A percentile compares a stretch with the other conserved stretches of the same genome.
Evolutionary conservation across 1,140 invertebrate species (phyloP).

Genomic region (Campoletis sonorensis): DNA sequence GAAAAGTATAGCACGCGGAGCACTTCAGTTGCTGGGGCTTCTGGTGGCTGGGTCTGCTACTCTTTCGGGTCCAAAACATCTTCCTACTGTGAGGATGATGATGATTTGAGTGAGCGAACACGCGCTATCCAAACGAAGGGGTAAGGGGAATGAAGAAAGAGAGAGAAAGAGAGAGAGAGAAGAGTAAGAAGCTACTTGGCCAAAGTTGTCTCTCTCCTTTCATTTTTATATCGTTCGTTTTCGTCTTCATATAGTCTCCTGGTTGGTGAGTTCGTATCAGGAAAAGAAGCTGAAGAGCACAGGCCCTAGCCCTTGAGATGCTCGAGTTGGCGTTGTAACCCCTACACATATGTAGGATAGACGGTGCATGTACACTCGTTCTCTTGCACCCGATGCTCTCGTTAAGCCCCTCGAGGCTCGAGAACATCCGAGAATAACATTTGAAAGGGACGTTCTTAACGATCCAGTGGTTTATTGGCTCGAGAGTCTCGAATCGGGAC

Average conservation of each 20-base stretch:
- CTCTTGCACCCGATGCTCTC: neutral
- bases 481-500: neutral
- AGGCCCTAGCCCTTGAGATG: constrained; percentile 23
- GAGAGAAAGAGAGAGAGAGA: constrained; percentile 24
- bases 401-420: constrained; percentile 23
- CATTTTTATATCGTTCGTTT: neutral
- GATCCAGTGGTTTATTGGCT: constrained; percentile 24
- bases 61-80: neutral
- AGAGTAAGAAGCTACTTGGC: constrained; percentile 49
- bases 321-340: neutral
- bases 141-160: constrained; percentile 37
- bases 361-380: neutral
- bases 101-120: neutral
- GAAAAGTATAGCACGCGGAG: constrained; percentile 60
- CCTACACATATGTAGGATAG: neutral
- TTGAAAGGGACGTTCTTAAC: constrained; percentile 16
- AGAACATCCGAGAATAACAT: constrained; percentile 25
- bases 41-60: constrained; percentile 9
- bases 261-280: neutral
- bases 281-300: neutral
- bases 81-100: constrained; percentile 21
- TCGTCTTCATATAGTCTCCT: neutral
- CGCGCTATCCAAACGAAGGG: neutral
- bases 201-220: neutral
- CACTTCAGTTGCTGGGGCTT: constrained; percentile 9